A percentile compares a stretch with the other conserved stretches of the same genome.
Conservation (phyloP, 2,797 vertebrate genomes). For the Acanthis flammea region DNA sequence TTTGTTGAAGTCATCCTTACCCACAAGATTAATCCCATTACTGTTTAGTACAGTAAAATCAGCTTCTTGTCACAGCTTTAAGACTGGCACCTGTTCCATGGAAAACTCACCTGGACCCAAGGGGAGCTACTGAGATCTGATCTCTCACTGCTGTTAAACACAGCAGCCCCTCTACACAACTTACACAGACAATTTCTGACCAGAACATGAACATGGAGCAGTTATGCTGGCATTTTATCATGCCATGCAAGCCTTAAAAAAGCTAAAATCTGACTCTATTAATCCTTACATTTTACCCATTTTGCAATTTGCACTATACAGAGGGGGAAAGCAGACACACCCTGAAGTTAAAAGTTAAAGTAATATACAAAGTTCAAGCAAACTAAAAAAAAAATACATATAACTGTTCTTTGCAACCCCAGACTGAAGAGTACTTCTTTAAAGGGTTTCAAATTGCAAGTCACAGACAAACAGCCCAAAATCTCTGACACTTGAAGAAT, state of each 20-base stretch:
- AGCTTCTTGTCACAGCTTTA: not conserved
- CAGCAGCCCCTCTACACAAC: not conserved
- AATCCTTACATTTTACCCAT: not conserved
- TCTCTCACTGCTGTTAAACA: not conserved
- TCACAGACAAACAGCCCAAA: not conserved
- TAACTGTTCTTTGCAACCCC: not conserved
- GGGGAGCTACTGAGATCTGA: not conserved
- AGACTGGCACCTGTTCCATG: not conserved
- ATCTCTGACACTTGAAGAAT: not conserved
- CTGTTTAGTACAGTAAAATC: not conserved
- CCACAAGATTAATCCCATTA: not conserved
- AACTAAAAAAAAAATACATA: not conserved
- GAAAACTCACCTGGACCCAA: not conserved
- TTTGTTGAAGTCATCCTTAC: not conserved
- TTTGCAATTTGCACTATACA: not conserved
- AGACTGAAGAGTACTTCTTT: not conserved
- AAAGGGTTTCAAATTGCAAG: not conserved
- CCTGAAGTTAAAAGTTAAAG: not conserved
- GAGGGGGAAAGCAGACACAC: fast-evolving
- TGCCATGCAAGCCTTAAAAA: not conserved
- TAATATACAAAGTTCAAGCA: not conserved
- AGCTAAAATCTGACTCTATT: not conserved
- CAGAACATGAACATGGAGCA: not conserved
- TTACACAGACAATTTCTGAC: no score
- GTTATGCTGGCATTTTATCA: not conserved